Evolutionary conservation across 2,888 invertebrate species (phyloP).

Genomic region (Euplexia lucipara): DNA sequence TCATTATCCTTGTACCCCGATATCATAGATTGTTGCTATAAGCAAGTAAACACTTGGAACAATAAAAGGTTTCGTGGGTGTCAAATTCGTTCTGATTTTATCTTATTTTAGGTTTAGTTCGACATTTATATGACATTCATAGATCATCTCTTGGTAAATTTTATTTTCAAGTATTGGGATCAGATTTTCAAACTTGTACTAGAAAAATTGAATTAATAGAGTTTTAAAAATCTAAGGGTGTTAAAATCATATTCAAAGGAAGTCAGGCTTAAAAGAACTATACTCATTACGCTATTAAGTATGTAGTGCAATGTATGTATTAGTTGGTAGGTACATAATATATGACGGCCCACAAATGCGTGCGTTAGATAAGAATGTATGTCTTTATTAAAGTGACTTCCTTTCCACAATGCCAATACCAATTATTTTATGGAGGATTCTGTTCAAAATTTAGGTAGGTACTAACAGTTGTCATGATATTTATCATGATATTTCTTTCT

Average conservation of each 20-base stretch:
- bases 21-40: neutral
- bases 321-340: too few relatives aligned
- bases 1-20: neutral
- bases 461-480: too few relatives aligned
- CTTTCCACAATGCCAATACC: too few relatives aligned
- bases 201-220: neutral
- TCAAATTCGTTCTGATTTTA: neutral
- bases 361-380: too few relatives aligned
- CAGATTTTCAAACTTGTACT: neutral
- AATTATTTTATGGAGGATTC: too few relatives aligned
- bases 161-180: neutral
- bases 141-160: neutral
- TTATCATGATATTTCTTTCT: too few relatives aligned
- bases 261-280: neutral
- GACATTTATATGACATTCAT: neutral
- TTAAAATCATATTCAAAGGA: neutral
- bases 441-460: too few relatives aligned
- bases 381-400: too few relatives aligned
- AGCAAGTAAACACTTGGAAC: constrained; percentile 1
- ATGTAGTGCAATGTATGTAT: too few relatives aligned
- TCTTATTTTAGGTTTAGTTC: neutral
- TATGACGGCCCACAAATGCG: too few relatives aligned
- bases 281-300: too few relatives aligned
- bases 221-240: neutral
- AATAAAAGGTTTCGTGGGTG: too few relatives aligned